phyloP scores from a whole-genome alignment of 2,797 vertebrate species.

The Scyliorhinus canicula region DNA sequence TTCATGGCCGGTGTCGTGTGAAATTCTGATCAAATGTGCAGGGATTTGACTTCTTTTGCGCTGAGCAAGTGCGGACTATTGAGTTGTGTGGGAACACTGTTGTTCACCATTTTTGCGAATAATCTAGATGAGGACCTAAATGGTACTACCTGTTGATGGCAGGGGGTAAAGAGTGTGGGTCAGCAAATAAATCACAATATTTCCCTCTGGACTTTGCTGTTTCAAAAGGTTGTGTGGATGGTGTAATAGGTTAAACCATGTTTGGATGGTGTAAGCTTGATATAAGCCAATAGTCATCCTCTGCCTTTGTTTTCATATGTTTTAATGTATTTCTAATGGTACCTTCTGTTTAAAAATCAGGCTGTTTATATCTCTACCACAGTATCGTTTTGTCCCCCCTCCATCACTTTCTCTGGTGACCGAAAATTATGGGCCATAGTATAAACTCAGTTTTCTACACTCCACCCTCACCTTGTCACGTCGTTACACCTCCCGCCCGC shows the following conservation, averaged over 20 bases:
- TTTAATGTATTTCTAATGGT: background rate
- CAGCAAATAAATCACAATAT: background rate
- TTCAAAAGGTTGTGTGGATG: too few relatives aligned
- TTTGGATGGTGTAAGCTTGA: background rate
- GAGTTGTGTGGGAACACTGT: too few relatives aligned
- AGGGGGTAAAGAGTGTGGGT: too few relatives aligned
- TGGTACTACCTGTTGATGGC: too few relatives aligned
- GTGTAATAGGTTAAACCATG: background rate
- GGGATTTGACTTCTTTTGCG: background rate
- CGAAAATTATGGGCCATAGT: background rate
- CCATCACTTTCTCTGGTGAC: too few relatives aligned
- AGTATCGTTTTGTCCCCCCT: too few relatives aligned
- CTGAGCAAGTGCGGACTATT: background rate
- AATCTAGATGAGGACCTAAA: too few relatives aligned
- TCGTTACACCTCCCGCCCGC: too few relatives aligned
- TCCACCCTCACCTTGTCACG: too few relatives aligned
- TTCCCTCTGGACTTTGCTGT: background rate
- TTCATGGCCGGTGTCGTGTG: too few relatives aligned
- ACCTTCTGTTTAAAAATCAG: background rate
- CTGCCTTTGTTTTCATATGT: background rate
- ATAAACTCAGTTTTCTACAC: background rate
- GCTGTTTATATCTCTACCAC: background rate
- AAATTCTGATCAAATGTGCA: background rate
- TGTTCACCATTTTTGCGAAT: too few relatives aligned
- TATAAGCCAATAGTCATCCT: too few relatives aligned